Evolutionary conservation across 2,797 vertebrate species (phyloP).

Genomic region (Esox masquinongy): DNA sequence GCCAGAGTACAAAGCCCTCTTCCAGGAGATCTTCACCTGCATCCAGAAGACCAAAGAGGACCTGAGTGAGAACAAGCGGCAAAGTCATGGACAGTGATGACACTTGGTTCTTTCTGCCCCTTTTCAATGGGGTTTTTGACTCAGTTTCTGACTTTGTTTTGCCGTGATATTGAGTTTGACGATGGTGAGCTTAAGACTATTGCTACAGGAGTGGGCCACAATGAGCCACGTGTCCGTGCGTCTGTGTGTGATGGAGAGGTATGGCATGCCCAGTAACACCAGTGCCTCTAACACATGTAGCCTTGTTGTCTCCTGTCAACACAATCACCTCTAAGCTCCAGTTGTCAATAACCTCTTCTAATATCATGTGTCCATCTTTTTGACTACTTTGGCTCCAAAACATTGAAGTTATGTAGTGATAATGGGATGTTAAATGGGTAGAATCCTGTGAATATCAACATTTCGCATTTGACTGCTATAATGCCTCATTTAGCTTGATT

Average conservation of each 20-base stretch:
- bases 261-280: neutral
- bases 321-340: conserved; percentile 1
- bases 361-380: neutral
- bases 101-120: conserved; percentile 8
- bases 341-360: conserved; percentile 40
- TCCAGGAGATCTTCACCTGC: conserved; percentile 94
- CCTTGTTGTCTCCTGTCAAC: conserved; percentile 9
- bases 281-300: conserved; percentile 22
- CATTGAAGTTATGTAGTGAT: neutral
- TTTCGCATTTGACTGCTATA: neutral
- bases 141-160: conserved; percentile 17
- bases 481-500: neutral
- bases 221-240: neutral
- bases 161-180: neutral
- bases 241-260: too few relatives aligned
- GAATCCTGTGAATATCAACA: neutral
- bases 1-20: conserved; percentile 95
- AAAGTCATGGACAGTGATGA: conserved; percentile 24
- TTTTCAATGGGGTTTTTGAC: conserved; percentile 6
- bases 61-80: conserved; percentile 74
- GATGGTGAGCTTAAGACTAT: neutral
- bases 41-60: conserved; percentile 94
- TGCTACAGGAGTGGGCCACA: neutral
- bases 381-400: neutral
- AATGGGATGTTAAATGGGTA: neutral